Evolutionary conservation across 2,888 invertebrate species (phyloP).

Genomic region (Brachyopa scutellaris): DNA sequence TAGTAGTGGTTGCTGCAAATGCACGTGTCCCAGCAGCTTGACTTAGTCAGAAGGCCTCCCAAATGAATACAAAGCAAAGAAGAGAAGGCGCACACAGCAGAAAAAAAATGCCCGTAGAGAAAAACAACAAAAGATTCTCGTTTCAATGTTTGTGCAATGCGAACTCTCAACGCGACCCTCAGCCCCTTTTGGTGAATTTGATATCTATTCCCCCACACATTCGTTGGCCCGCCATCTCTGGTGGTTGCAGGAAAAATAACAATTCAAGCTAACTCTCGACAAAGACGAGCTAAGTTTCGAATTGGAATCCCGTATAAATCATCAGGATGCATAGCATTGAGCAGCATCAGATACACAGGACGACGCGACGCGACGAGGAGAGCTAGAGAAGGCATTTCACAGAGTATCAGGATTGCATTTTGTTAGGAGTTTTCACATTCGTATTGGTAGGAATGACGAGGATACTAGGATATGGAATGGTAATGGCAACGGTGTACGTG

Average conservation of each 20-base stretch:
- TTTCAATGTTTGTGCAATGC: constrained; percentile 59
- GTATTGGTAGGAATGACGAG: not conserved
- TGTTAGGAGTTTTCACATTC: constrained; percentile 18
- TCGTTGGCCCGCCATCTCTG: constrained; percentile 20
- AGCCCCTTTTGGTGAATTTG: constrained; percentile 49
- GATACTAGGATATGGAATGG: constrained; percentile 6
- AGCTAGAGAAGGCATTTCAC: constrained; percentile 11
- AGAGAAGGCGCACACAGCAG: not conserved
- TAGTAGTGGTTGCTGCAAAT: constrained; percentile 13
- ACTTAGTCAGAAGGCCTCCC: constrained; percentile 49
- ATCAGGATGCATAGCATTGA: constrained; percentile 54
- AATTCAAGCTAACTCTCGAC: constrained; percentile 62
- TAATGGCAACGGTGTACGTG: constrained; percentile 37
- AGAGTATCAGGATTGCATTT: constrained; percentile 36
- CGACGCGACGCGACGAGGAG: not conserved
- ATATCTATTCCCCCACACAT: constrained; percentile 33
- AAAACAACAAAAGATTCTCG: constrained; percentile 57
- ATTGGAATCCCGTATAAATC: constrained; percentile 69
- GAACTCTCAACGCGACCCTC: constrained; percentile 35
- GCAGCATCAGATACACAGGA: constrained; percentile 23
- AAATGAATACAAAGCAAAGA: constrained; percentile 32
- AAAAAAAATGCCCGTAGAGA: not conserved
- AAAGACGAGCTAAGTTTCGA: constrained; percentile 68
- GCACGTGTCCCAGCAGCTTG: constrained; percentile 48
- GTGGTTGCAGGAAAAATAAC: constrained; percentile 23